Evolutionary conservation across 2,888 invertebrate species (phyloP).

Genomic region (Dusona sp.): DNA sequence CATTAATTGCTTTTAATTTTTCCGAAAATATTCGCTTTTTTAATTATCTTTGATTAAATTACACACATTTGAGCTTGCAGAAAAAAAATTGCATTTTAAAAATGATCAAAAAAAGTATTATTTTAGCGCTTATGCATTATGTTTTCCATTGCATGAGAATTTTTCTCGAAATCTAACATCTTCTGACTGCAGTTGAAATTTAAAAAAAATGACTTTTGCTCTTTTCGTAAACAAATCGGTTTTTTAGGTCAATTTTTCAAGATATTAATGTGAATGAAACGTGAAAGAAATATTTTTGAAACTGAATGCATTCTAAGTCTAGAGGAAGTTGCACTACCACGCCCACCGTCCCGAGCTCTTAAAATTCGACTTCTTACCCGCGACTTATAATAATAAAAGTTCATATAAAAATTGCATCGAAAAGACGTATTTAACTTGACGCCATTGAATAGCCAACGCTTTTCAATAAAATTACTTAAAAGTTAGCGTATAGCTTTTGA

Average conservation of each 20-base stretch:
- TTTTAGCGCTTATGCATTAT: not conserved
- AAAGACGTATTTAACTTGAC: conserved; percentile 58
- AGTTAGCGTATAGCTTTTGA: conserved; percentile 83
- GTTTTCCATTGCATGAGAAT: not conserved
- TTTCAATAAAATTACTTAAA: conserved; percentile 75
- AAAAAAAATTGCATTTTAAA: not conserved
- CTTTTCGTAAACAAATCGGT: not conserved
- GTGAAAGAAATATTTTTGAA: conserved; percentile 5
- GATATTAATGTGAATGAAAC: not conserved
- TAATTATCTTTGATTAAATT: not conserved
- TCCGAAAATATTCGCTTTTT: conserved; percentile 22
- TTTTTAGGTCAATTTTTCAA: not conserved
- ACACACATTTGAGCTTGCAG: not conserved
- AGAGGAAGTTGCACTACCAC: conserved; percentile 62
- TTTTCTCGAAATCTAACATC: not conserved
- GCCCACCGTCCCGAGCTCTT: conserved; percentile 63
- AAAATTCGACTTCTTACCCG: conserved; percentile 66
- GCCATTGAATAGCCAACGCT: conserved; percentile 64
- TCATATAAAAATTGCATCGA: conserved; percentile 70
- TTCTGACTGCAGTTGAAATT: not conserved
- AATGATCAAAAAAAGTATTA: not conserved
- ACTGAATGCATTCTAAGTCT: conserved; percentile 53
- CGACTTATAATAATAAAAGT: conserved; percentile 58
- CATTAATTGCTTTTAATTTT: conserved; percentile 68
- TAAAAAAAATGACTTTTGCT: conserved; percentile 1